Conservation (phyloP, 2,113 vertebrate genomes). For the Condylura cristata region DNA sequence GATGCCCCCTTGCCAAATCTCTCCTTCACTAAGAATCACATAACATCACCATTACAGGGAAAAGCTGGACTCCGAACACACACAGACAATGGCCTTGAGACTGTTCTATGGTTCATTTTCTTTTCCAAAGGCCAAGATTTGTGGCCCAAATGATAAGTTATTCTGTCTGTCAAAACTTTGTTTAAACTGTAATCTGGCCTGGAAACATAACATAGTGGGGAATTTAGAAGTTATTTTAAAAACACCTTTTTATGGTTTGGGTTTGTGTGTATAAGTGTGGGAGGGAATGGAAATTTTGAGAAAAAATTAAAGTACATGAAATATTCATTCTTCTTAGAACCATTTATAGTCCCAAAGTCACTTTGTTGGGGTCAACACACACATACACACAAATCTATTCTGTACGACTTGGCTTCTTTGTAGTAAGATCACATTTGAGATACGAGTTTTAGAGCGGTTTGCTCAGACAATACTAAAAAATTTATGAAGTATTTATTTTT, state of each 20-base stretch:
- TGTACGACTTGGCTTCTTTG: constrained; percentile 44
- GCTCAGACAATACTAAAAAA: constrained; percentile 67
- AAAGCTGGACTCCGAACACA: neutral
- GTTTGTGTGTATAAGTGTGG: constrained; percentile 65
- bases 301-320: constrained; percentile 69
- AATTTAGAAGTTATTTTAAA: constrained; percentile 71
- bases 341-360: constrained; percentile 62
- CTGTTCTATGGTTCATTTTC: neutral
- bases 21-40: neutral
- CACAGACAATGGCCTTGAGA: neutral
- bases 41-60: neutral
- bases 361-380: constrained; percentile 27
- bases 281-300: constrained; percentile 73
- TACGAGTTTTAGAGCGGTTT: neutral
- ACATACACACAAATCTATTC: constrained; percentile 33
- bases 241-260: constrained; percentile 72
- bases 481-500: constrained; percentile 58
- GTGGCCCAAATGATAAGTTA: constrained; percentile 58
- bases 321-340: constrained; percentile 69
- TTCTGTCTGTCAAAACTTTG: constrained; percentile 69
- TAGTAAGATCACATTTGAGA: constrained; percentile 56
- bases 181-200: constrained; percentile 73
- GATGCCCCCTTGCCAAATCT: neutral
- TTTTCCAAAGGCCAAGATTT: constrained; percentile 43
- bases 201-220: constrained; percentile 66